These are phyloP conservation scores for Bubo scandiacus DNA, from an alignment of 2,113 vertebrate genomes.

Conservation along the genomic window DNA sequence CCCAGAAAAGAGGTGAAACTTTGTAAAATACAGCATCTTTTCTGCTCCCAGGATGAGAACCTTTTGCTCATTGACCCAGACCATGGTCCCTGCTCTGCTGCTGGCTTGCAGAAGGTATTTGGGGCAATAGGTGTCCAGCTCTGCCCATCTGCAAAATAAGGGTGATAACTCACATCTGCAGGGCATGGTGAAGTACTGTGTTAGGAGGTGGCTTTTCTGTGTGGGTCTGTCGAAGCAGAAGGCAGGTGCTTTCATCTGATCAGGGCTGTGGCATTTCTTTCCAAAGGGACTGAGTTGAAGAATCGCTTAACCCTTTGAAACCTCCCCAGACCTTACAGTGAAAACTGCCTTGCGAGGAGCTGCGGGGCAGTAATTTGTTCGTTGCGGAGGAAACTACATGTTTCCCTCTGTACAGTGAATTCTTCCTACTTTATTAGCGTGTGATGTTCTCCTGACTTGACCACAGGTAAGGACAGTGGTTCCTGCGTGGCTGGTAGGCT, in stretches of 20 bases:
- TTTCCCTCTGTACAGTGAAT: neutral
- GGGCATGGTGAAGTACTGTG: neutral
- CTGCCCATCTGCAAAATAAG: neutral
- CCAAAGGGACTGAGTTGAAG: neutral
- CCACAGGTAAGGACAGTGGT: neutral
- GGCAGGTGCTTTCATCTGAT: rapidly evolving
- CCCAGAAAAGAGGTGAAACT: neutral
- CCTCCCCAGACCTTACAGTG: rapidly evolving
- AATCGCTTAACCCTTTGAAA: neutral
- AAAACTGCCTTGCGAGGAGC: neutral
- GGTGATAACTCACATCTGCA: neutral
- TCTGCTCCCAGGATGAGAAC: neutral
- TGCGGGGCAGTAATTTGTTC: rapidly evolving
- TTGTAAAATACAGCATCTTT: neutral
- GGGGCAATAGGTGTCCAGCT: neutral
- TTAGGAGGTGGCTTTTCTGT: neutral
- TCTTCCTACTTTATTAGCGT: rapidly evolving
- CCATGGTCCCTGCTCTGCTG: neutral
- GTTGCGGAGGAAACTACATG: rapidly evolving
- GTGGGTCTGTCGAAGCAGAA: neutral
- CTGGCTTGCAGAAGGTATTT: neutral
- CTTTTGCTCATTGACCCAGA: neutral
- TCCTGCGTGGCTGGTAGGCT: neutral
- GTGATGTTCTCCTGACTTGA: neutral
- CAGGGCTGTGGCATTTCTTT: neutral